A percentile compares a stretch with the other conserved stretches of the same genome.
These are phyloP conservation scores for Brachymystax lenok DNA, from an alignment of 2,797 vertebrate species.

Conservation along the genomic window DNA sequence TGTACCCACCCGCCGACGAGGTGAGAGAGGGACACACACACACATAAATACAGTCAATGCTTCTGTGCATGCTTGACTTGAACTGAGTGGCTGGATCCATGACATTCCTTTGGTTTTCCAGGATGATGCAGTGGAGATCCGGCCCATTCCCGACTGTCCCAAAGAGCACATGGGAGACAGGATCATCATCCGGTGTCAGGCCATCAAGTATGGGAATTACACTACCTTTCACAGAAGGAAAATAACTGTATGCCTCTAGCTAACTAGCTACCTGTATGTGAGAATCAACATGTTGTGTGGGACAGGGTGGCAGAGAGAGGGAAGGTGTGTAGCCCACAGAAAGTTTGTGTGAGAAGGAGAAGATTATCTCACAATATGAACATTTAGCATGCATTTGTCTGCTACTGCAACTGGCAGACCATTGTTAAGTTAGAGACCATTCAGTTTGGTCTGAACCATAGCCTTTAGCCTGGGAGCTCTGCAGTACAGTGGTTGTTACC, in stretches of 20 bases:
- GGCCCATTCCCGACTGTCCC: conserved; percentile 91
- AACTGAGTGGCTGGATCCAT: conserved; percentile 4
- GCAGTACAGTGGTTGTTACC: no score
- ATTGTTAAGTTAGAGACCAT: no score
- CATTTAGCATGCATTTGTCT: no score
- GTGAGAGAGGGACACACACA: conserved; percentile 65
- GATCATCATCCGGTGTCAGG: conserved; percentile 88
- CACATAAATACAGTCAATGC: not conserved
- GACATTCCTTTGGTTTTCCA: conserved; percentile 58
- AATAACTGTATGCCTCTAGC: not conserved
- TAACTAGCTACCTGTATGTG: not conserved
- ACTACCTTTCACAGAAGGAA: not conserved
- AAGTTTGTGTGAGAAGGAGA: not conserved
- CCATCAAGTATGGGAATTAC: conserved; percentile 82
- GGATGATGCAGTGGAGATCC: conserved; percentile 96
- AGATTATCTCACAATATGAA: no score
- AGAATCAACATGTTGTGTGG: not conserved
- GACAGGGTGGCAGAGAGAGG: not conserved
- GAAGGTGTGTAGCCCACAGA: not conserved
- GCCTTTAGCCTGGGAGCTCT: no score
- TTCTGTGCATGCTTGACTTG: not conserved
- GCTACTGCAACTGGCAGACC: no score
- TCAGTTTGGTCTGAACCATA: no score
- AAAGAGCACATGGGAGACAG: conserved; percentile 92
- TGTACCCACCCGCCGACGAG: conserved; percentile 89